A percentile compares a stretch with the other conserved stretches of the same genome.
Conservation (phyloP, 64 coral and sea anemone species). For the Montipora capricornis region DNA sequence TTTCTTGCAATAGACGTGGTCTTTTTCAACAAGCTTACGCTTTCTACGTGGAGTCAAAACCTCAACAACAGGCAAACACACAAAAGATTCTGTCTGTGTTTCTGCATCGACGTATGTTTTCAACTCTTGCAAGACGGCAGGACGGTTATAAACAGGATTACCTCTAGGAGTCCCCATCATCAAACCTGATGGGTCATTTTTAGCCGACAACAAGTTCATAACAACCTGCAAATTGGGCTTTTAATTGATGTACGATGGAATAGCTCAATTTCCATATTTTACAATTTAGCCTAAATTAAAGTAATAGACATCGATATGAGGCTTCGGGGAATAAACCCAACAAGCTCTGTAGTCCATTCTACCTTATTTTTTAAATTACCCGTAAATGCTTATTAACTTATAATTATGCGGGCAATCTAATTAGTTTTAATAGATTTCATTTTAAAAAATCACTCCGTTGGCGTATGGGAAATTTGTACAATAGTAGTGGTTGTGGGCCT, state of each 20-base stretch:
- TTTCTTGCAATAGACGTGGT: slow-evolving; percentile 17
- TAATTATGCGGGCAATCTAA: background rate
- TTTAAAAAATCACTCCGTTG: background rate
- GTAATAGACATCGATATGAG: background rate
- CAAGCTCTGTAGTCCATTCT: background rate
- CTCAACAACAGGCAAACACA: background rate
- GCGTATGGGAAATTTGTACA: background rate
- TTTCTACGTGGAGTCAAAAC: background rate
- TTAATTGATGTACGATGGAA: background rate
- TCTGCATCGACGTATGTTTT: background rate
- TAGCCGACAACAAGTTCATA: background rate
- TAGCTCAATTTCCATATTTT: no score
- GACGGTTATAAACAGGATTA: background rate
- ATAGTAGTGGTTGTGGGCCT: no score
- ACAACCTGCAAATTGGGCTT: background rate
- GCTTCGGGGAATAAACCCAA: background rate
- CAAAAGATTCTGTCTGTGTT: slow-evolving; percentile 1
- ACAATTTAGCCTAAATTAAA: background rate
- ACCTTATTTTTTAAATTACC: background rate
- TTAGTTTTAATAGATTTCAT: background rate
- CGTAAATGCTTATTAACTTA: slow-evolving; percentile 2
- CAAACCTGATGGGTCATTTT: background rate
- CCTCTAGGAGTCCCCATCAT: no score
- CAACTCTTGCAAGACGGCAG: background rate
- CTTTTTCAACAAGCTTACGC: background rate